Evolutionary conservation across 2,888 invertebrate genomes (phyloP), one percentile per base, ranked within the genome.

Genomic region (Cryptocephalus moraei): DNA sequence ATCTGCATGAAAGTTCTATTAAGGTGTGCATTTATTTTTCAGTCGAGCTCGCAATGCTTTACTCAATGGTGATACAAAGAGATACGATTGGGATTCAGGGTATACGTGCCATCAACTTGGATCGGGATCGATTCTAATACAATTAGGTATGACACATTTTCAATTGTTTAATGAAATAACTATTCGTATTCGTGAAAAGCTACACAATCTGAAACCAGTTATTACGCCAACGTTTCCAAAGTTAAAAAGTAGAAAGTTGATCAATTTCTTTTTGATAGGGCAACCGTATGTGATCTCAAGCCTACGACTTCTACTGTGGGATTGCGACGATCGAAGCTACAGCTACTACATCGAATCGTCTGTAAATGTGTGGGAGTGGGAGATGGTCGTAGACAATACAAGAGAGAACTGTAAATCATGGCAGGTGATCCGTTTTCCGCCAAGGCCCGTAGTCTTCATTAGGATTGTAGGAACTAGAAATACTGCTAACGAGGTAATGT

Each of bases 51-150:
- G 96, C 56, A 95, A 99, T 76, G 91, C 94, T 1, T 77, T 99
- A 9, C 78, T 99, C 49, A 96, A 99, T 76, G 97, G 97, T 10
- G 93, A 97, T 70, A 90, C 82, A 46, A 81, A 84, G 62, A 86
- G 90, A 73, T 99, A 97, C 72, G 95, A 97, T 75, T 97, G 96
- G 96, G 97, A 99, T 73, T 90, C 89, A 46, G 96, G 96, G 53
- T 97, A 96, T 72, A 96, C 95, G 4, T 96, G 95, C 70, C 95
- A 96, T 75, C 95, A 95, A 73, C 75, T 93, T 51, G 92, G 93
- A 58, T 88, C 91, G 56, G 96, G 97, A 49, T 85, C 91, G 58
- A 95, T 99, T 65, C 80, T 93, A 59, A 87, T 99, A 51, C 94
- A 97, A 73, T 79, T 99, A 56, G 91, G 86, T 60, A 36, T 11